A percentile compares a stretch with the other conserved stretches of the same genome.
phyloP scores from a whole-genome alignment of 2,888 invertebrate species.

The Yponomeuta evonymella region DNA sequence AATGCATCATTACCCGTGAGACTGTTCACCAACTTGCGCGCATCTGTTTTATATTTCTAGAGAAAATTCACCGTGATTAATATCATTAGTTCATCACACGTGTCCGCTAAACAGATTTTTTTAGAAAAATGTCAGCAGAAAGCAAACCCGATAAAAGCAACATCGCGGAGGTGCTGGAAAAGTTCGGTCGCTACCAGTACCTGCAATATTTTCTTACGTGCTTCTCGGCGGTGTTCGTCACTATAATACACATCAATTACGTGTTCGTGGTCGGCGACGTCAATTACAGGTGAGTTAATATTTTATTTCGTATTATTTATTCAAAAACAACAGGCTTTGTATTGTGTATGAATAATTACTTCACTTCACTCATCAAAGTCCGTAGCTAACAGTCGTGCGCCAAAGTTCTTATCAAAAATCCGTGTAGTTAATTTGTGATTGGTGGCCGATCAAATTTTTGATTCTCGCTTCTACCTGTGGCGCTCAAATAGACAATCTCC shows the following conservation, averaged over 20 bases:
- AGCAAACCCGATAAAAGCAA: constrained; percentile 16
- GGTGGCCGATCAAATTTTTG: no score
- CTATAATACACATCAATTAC: constrained; percentile 55
- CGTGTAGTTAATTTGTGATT: no score
- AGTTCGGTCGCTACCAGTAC: constrained; percentile 62
- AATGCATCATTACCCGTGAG: neutral
- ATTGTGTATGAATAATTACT: no score
- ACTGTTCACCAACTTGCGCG: neutral
- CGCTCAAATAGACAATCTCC: no score
- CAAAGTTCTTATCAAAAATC: no score
- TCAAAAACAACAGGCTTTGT: no score
- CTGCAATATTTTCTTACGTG: constrained; percentile 45
- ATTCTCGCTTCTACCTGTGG: no score
- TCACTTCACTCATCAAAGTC: no score
- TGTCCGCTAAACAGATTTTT: no score
- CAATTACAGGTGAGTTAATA: constrained; percentile 43
- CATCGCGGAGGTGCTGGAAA: constrained; percentile 42
- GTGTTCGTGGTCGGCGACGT: constrained; percentile 56
- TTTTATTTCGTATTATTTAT: neutral
- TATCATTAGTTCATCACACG: no score
- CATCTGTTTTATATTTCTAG: neutral
- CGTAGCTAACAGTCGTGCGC: no score
- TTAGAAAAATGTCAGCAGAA: neutral
- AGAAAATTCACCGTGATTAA: no score
- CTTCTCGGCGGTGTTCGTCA: constrained; percentile 41